phyloP scores from a whole-genome alignment of 2,888 invertebrate genomes.

The Clanis bilineata region DNA sequence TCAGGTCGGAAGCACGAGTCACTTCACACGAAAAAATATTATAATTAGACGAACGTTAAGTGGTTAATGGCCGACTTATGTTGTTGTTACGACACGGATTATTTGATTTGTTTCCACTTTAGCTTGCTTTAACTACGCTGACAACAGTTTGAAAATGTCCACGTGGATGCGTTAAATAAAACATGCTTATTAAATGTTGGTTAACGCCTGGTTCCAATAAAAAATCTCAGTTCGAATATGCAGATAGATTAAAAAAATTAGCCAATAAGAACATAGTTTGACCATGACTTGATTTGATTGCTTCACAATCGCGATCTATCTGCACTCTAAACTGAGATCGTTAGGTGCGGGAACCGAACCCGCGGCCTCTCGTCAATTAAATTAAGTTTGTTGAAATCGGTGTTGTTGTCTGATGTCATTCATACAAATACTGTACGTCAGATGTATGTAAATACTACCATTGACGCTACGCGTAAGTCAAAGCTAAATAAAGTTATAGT shows the following conservation, averaged over 20 bases:
- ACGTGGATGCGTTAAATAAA: neutral
- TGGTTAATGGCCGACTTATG: constrained; percentile 11
- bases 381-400: neutral
- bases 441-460: neutral
- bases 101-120: neutral
- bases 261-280: too few relatives aligned
- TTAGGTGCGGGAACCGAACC: too few relatives aligned
- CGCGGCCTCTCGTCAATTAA: too few relatives aligned
- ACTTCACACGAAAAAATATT: constrained; percentile 3
- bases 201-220: too few relatives aligned
- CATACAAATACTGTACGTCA: neutral
- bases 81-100: constrained; percentile 9
- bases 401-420: neutral
- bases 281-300: too few relatives aligned
- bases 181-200: too few relatives aligned
- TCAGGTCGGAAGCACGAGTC: neutral
- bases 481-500: neutral
- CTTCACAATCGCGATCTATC: too few relatives aligned
- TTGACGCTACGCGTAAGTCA: neutral
- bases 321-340: too few relatives aligned
- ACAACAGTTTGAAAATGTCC: neutral
- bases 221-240: too few relatives aligned
- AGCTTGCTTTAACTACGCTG: neutral
- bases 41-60: constrained; percentile 15
- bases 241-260: too few relatives aligned